phyloP scores from a whole-genome alignment of 2,797 vertebrate species.

The Alcedo atthis region DNA sequence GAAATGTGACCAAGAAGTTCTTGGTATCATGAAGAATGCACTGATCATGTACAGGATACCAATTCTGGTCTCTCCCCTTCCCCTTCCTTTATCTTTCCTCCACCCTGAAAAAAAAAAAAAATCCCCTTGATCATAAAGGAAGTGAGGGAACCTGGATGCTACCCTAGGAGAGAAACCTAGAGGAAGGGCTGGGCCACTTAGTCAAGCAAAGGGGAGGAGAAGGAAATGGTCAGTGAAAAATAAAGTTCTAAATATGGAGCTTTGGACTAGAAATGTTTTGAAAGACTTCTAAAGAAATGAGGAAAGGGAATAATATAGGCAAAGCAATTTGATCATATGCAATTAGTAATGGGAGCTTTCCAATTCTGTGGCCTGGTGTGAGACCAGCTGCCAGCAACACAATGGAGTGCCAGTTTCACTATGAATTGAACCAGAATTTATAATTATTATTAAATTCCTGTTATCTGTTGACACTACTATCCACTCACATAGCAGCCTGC shows the following conservation, averaged over 20 bases:
- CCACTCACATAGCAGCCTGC: not conserved
- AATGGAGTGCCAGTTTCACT: not conserved
- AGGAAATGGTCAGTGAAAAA: conserved; percentile 52
- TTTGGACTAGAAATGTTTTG: not conserved
- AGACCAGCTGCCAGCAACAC: not conserved
- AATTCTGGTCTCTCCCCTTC: not conserved
- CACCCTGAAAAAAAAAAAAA: not conserved
- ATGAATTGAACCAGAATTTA: not conserved
- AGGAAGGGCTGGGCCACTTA: conserved; percentile 70
- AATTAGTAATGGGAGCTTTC: not conserved
- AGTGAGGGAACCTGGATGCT: conserved; percentile 25
- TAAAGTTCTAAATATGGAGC: not conserved
- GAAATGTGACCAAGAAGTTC: not conserved
- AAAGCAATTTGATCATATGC: not conserved
- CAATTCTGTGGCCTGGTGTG: not conserved
- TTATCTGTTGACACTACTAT: not conserved
- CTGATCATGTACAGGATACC: not conserved
- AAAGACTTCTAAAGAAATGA: conserved; percentile 6
- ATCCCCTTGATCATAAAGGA: conserved; percentile 27
- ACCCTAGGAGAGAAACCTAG: not conserved
- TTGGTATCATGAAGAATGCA: not conserved
- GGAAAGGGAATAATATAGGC: not conserved
- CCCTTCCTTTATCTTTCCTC: not conserved
- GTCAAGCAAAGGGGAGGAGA: conserved; percentile 55
- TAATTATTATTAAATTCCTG: not conserved